Conservation (phyloP, 2,113 vertebrate genomes). For the Dicaeum eximium region DNA sequence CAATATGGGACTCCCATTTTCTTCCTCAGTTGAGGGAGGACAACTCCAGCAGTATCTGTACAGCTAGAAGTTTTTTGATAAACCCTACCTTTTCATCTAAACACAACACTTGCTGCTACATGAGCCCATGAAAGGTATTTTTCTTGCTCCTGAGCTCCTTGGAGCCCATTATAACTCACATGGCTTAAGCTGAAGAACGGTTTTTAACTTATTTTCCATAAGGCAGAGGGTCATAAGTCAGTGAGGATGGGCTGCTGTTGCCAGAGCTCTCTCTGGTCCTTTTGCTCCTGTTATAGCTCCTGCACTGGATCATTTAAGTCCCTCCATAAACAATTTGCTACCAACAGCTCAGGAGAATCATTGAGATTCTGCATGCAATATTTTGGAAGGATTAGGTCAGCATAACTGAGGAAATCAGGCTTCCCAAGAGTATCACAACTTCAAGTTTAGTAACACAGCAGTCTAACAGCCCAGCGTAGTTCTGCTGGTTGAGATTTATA, state of each 20-base stretch:
- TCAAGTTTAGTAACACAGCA: not conserved
- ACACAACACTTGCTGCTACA: not conserved
- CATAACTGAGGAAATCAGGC: not conserved
- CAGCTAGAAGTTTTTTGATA: not conserved
- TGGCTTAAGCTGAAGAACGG: not conserved
- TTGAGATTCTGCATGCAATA: not conserved
- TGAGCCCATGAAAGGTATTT: not conserved
- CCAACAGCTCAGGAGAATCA: not conserved
- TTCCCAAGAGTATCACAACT: not conserved
- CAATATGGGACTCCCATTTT: not conserved
- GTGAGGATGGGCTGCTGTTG: not conserved
- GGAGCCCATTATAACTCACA: not conserved
- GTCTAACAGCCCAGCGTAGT: not conserved
- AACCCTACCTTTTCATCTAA: not conserved
- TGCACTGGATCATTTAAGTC: not conserved
- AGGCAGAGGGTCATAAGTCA: not conserved
- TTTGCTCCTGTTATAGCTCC: not conserved
- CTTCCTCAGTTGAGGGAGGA: not conserved
- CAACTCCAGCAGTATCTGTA: not conserved
- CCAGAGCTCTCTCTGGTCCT: not conserved
- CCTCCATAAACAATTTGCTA: not conserved
- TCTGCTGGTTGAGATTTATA: not conserved
- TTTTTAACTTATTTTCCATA: not conserved
- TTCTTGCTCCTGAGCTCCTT: not conserved
- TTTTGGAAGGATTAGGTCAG: slow-evolving; percentile 17